These are phyloP conservation scores for Mormyrus lacerda DNA, from an alignment of 2,113 vertebrate species.

Conservation along the genomic window DNA sequence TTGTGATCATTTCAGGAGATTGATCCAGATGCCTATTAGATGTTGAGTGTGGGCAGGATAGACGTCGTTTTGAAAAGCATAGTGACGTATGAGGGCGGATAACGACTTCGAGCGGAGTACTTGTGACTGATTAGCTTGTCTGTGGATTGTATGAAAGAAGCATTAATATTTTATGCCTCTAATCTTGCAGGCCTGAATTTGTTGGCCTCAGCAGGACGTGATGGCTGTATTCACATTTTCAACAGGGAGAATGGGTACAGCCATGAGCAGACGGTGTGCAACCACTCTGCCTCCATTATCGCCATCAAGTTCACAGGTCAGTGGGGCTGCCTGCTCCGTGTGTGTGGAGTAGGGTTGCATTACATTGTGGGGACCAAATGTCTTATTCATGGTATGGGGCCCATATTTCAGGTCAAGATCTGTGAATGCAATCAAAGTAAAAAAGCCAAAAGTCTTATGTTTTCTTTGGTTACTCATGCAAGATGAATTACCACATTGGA, in stretches of 20 bases:
- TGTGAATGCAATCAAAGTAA: too few relatives aligned
- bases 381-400: too few relatives aligned
- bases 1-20: background rate
- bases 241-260: conserved; percentile 64
- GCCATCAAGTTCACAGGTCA: conserved; percentile 64
- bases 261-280: conserved; percentile 74
- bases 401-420: too few relatives aligned
- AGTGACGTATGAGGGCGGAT: background rate
- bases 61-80: background rate
- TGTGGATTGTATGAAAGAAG: background rate
- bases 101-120: background rate
- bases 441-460: too few relatives aligned
- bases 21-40: background rate
- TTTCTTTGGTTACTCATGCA: too few relatives aligned
- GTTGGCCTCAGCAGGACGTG: conserved; percentile 77
- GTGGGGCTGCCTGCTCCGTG: background rate
- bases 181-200: conserved; percentile 60
- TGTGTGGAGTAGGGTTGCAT: background rate
- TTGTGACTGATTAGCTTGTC: background rate
- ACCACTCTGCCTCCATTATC: conserved; percentile 79
- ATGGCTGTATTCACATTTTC: conserved; percentile 77
- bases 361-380: too few relatives aligned
- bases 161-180: background rate
- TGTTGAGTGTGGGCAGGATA: background rate
- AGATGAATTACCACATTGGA: too few relatives aligned